phyloP scores from a whole-genome alignment of 92 coral and sea anemone species.

The Paragorgia papillata region DNA sequence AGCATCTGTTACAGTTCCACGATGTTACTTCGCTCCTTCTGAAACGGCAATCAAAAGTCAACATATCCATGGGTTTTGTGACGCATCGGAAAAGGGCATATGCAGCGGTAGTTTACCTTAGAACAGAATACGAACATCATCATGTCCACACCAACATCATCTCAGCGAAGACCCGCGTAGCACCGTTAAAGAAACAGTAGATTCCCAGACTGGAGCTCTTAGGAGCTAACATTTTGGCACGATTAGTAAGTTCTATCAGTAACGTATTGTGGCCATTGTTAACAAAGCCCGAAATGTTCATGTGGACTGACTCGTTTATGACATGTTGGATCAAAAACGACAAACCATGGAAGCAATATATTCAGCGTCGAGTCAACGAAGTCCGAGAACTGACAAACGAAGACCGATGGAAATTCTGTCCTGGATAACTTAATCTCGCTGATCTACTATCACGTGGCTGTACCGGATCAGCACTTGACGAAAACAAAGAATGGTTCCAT shows the following conservation, averaged over 20 bases:
- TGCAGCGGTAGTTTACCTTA: constrained; percentile 33
- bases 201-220: constrained; percentile 44
- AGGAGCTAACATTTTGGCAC: constrained; percentile 19
- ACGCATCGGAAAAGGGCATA: constrained; percentile 22
- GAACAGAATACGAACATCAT: constrained; percentile 28
- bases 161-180: constrained; percentile 31
- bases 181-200: constrained; percentile 19
- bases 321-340: constrained; percentile 22
- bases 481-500: constrained; percentile 3
- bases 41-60: neutral
- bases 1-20: constrained; percentile 43
- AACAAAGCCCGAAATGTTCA: neutral
- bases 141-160: constrained; percentile 1
- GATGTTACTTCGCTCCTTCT: constrained; percentile 29
- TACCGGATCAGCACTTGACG: constrained; percentile 3
- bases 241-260: constrained; percentile 2
- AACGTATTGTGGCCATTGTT: neutral
- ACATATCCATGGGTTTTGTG: constrained; percentile 1
- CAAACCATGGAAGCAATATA: constrained; percentile 27
- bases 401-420: constrained; percentile 13
- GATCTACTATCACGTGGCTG: constrained; percentile 32
- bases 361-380: constrained; percentile 17
- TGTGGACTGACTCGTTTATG: constrained; percentile 15
- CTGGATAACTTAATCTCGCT: neutral
- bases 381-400: constrained; percentile 9